Percentiles rank a stretch among this genome's conserved stretches.
Evolutionary conservation across 2,113 vertebrate genomes (phyloP).

Genomic region (Phalacrocorax aristotelis): DNA sequence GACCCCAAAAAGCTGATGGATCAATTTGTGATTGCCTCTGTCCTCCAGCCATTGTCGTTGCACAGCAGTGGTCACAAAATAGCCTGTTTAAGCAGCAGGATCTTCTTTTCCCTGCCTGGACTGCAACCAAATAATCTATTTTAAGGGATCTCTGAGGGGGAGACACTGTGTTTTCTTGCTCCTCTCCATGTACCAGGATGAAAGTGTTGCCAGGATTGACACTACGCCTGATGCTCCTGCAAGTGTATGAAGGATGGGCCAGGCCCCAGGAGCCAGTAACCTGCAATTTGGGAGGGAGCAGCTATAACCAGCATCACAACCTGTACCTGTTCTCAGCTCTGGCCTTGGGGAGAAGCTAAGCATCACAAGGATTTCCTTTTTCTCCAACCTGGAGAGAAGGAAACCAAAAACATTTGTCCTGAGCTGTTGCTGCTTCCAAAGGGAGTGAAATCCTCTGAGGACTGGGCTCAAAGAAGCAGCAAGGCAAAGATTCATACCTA

Average conservation of each 20-base stretch:
- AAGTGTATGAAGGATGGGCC: not conserved
- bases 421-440: not conserved
- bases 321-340: not conserved
- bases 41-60: not conserved
- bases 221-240: not conserved
- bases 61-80: not conserved
- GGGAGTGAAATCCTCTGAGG: not conserved
- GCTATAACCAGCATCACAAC: not conserved
- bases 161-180: not conserved
- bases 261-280: not conserved
- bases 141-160: not conserved
- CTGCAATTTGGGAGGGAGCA: not conserved
- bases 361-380: not conserved
- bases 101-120: not conserved
- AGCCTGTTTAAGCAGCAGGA: not conserved
- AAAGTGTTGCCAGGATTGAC: not conserved
- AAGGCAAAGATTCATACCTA: not conserved
- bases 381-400: not conserved
- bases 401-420: not conserved
- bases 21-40: not conserved
- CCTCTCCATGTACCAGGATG: not conserved
- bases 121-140: not conserved
- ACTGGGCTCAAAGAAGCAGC: not conserved
- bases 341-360: not conserved
- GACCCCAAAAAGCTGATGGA: not conserved